These are phyloP conservation scores for Parotocinclus haroldoi DNA, from an alignment of 2,797 vertebrate species.

Conservation along the genomic window DNA sequence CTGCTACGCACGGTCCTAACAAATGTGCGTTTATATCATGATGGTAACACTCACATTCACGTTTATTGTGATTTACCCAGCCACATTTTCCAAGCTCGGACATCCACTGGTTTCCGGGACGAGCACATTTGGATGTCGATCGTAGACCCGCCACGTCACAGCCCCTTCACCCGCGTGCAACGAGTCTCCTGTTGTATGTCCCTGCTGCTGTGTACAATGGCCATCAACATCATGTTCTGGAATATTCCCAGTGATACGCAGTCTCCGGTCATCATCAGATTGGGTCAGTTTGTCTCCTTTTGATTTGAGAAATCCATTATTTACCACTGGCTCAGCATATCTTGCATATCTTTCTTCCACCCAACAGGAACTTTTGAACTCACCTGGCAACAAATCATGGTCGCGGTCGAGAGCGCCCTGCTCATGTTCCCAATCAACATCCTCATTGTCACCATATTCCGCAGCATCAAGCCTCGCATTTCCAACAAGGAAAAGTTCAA, in stretches of 20 bases:
- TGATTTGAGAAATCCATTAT: no score
- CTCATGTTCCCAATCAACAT: conserved; percentile 87
- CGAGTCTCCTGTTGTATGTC: conserved; percentile 81
- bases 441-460: conserved; percentile 82
- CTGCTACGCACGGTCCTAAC: not conserved
- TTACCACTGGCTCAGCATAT: no score
- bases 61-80: conserved; percentile 49
- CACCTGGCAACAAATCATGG: conserved; percentile 76
- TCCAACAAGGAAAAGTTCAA: conserved; percentile 39
- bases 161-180: conserved; percentile 78
- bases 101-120: conserved; percentile 75
- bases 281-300: conserved; percentile 60
- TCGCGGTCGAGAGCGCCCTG: conserved; percentile 75
- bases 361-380: conserved; percentile 64
- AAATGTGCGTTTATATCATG: not conserved
- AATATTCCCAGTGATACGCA: conserved; percentile 63
- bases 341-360: no score
- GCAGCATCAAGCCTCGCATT: conserved; percentile 70
- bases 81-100: conserved; percentile 76
- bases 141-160: conserved; percentile 73
- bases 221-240: conserved; percentile 84
- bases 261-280: conserved; percentile 64
- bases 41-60: no score
- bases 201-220: conserved; percentile 82
- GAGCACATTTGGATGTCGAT: conserved; percentile 83